phyloP scores from a whole-genome alignment of 2,113 vertebrate species.

The Motacilla tschutschensis region DNA sequence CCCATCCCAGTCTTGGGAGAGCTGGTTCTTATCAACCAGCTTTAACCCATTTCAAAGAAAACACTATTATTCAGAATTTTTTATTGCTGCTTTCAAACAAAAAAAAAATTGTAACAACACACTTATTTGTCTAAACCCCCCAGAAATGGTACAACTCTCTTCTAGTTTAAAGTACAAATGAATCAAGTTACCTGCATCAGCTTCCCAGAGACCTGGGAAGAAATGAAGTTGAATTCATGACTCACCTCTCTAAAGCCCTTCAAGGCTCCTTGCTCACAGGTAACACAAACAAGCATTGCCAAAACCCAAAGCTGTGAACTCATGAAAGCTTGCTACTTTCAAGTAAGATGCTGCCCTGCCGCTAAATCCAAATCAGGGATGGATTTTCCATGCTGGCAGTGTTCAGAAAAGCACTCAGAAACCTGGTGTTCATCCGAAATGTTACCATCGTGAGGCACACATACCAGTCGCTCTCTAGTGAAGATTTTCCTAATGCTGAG shows the following conservation, averaged over 20 bases:
- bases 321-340: conserved; percentile 10
- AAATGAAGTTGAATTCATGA: not conserved
- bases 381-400: conserved; percentile 54
- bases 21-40: not conserved
- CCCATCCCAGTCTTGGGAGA: not conserved
- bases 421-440: conserved; percentile 28
- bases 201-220: not conserved
- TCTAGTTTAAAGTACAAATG: not conserved
- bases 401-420: conserved; percentile 28
- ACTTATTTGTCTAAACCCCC: not conserved
- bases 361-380: conserved; percentile 47
- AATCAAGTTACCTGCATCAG: not conserved
- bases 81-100: not conserved
- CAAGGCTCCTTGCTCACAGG: conserved; percentile 23
- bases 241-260: not conserved
- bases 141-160: not conserved
- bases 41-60: not conserved
- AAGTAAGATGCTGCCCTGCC: not conserved
- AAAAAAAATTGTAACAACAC: not conserved
- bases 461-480: conserved; percentile 38
- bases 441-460: conserved; percentile 25
- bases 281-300: not conserved
- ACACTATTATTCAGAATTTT: not conserved
- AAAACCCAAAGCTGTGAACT: not conserved
- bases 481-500: conserved; percentile 57